Evolutionary conservation across 2,888 invertebrate species (phyloP).

Genomic region (Nebria brevicollis): DNA sequence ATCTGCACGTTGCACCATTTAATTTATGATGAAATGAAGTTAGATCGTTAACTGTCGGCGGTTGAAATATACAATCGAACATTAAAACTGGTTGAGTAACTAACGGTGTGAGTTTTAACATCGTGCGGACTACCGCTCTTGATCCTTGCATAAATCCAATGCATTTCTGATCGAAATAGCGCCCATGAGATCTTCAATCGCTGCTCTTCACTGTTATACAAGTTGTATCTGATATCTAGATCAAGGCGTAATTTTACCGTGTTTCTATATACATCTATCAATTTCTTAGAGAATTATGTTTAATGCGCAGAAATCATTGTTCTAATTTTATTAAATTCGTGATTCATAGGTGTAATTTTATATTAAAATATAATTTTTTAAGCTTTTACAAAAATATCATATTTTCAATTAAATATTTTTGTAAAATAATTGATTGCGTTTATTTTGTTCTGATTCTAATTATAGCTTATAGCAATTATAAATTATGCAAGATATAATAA

Average conservation of each 20-base stretch:
- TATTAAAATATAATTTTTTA: too few species aligned
- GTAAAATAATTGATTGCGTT: too few species aligned
- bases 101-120: neutral
- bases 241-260: neutral
- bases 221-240: neutral
- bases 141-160: conserved; percentile 27
- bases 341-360: too few species aligned
- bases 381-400: too few species aligned
- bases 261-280: too few species aligned
- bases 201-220: neutral
- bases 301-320: too few species aligned
- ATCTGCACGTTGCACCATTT: neutral
- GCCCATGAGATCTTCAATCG: neutral
- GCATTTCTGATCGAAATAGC: neutral
- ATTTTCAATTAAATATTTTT: too few species aligned
- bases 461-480: neutral
- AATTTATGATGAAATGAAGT: neutral
- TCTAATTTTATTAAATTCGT: too few species aligned
- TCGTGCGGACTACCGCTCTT: neutral
- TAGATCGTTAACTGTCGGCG: neutral
- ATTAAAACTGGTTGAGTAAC: neutral
- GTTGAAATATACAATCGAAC: neutral
- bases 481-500: neutral
- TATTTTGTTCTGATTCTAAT: too few species aligned
- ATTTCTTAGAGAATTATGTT: too few species aligned